These are phyloP conservation scores for Drosophila novamexicana DNA, from an alignment of 1,140 invertebrate species.

Conservation along the genomic window DNA sequence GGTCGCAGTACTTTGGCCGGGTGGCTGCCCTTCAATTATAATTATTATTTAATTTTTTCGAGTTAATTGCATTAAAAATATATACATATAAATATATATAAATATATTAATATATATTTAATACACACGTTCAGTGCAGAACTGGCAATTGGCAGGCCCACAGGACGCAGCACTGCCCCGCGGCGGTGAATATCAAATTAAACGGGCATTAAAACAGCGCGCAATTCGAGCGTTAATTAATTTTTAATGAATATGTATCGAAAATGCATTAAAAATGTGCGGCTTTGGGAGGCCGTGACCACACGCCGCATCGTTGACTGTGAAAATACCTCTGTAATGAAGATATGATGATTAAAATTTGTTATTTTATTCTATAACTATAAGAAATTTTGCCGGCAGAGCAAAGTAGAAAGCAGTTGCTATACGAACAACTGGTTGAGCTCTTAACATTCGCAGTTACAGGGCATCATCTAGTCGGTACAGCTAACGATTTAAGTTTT, in stretches of 20 bases:
- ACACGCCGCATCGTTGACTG: background rate
- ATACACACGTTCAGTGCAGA: conserved; percentile 22
- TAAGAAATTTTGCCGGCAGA: too few species aligned
- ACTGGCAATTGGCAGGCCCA: conserved; percentile 24
- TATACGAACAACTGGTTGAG: too few species aligned
- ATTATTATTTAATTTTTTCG: conserved; percentile 1
- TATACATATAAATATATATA: conserved; percentile 28
- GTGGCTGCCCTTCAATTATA: background rate
- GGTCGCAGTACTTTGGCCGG: background rate
- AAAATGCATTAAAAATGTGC: conserved; percentile 61
- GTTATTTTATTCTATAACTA: background rate
- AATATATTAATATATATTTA: conserved; percentile 35
- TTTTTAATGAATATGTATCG: conserved; percentile 75
- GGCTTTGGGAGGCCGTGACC: conserved; percentile 14
- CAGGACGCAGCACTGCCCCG: background rate
- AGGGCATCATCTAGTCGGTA: background rate
- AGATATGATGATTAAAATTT: background rate
- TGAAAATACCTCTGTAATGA: conserved; percentile 23
- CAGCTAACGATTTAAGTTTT: background rate
- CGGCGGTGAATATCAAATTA: conserved; percentile 67
- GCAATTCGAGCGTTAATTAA: conserved; percentile 58
- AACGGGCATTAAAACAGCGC: conserved; percentile 56
- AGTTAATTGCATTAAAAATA: conserved; percentile 71
- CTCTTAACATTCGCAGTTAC: background rate
- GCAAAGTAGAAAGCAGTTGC: too few species aligned